phyloP scores from a whole-genome alignment of 2,888 invertebrate genomes.

The Caenorhabditis japonica region DNA sequence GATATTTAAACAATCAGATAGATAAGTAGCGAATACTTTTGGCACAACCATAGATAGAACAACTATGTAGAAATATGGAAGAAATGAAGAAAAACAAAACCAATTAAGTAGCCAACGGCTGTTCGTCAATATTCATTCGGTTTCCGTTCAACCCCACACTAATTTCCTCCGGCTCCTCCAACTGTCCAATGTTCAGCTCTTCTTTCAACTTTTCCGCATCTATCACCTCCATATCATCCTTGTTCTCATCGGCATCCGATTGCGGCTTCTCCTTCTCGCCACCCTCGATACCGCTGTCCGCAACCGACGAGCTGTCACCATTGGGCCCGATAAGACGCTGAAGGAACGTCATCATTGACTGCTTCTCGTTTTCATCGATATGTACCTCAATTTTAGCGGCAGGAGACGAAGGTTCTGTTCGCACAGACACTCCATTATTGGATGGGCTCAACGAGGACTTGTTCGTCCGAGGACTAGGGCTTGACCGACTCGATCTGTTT shows the following conservation, averaged over 20 bases:
- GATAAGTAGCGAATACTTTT: background rate
- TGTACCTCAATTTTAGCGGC: slow-evolving; percentile 48
- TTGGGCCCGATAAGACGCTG: slow-evolving; percentile 38
- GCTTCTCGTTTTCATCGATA: slow-evolving; percentile 33
- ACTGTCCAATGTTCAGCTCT: slow-evolving; percentile 46
- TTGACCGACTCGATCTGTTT: slow-evolving; percentile 35
- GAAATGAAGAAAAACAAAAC: background rate
- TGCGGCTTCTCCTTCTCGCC: slow-evolving; percentile 38
- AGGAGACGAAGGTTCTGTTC: slow-evolving; percentile 48
- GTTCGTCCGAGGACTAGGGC: slow-evolving; percentile 49
- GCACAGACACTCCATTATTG: slow-evolving; percentile 22
- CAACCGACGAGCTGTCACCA: slow-evolving; percentile 27
- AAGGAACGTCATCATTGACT: slow-evolving; percentile 46
- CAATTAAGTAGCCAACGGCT: slow-evolving; percentile 26
- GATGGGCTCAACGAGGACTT: slow-evolving; percentile 44
- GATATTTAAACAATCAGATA: too few species aligned
- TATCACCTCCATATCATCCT: slow-evolving; percentile 46
- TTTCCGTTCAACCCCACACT: slow-evolving; percentile 54
- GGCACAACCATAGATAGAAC: slow-evolving; percentile 27
- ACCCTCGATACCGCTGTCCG: slow-evolving; percentile 34
- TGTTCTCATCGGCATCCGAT: slow-evolving; percentile 44
- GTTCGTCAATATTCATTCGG: slow-evolving; percentile 46
- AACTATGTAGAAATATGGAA: too few species aligned
- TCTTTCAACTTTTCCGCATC: slow-evolving; percentile 52
- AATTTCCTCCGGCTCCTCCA: slow-evolving; percentile 53